Base-by-base conservation (phyloP, 2,113 vertebrate genomes). In the Neopipo cinnamomea region DNA sequence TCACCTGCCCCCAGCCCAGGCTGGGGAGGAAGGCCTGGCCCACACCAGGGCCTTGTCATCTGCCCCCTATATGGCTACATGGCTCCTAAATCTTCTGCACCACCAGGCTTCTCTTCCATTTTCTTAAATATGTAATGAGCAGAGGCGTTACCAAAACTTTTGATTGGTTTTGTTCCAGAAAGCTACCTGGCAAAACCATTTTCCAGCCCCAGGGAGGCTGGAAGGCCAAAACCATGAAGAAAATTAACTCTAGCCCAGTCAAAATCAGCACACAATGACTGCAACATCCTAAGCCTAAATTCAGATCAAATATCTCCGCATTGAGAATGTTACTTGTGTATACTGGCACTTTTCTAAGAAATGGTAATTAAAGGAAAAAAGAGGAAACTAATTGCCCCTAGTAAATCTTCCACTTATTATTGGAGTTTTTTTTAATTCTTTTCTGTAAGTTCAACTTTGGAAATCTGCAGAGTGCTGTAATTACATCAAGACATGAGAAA, bases 401-500 rank as follows among this genome's bases (percentile, higher is more conserved):
- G 18, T 82, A 83, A 91, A 50, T 42, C 33, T 73, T 9, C 14
- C 20, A 56, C 12, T 70, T 93, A 72, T 62, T 87, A 37, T 24
- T 70, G 25, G 27, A 85, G 31, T 17, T 65, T 82, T 70, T 80
- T 74, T 27, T 11, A 72, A 37, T 63, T 95, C 46, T 91, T 72
- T 73, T 88, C 50, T 39, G 0, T 21, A 88, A 86, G 37, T 75
- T 88, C 59, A 53, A 30, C 50, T 93, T 91, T 21, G 81, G 53
- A 89, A 96, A 83, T 93, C 73, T 96, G 21, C 58, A 93, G 72
- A 65, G 73, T 92, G 74, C 58, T 93, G 71, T 91, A 95, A 97
- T 97, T 97, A 90, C 83, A 93, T 75, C 78, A 86, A 88, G 91
- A 96, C 88, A 49, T 42, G 46, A 95, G 50, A 93, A 82, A 75